These are phyloP conservation scores for Erythrolamprus reginae DNA, from an alignment of 2,113 vertebrate genomes.

Conservation along the genomic window DNA sequence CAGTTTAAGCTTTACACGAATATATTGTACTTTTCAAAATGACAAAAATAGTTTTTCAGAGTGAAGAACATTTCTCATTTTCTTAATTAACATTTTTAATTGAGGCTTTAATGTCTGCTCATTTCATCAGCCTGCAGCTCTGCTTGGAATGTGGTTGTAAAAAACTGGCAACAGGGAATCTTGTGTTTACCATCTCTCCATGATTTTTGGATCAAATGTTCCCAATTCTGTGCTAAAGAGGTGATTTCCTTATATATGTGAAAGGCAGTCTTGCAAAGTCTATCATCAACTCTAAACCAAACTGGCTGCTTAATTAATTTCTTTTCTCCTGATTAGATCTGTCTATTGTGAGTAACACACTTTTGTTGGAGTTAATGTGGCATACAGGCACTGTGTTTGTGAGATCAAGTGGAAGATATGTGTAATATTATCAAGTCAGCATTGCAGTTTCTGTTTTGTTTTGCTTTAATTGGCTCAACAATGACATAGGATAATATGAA, in stretches of 20 bases:
- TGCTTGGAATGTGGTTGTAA: constrained; percentile 32
- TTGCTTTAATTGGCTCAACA: background rate
- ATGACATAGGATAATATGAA: background rate
- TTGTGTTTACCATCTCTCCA: constrained; percentile 29
- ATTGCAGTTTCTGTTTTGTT: background rate
- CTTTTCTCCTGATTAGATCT: constrained; percentile 3
- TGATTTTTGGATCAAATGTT: constrained; percentile 48
- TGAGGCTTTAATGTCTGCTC: constrained; percentile 44
- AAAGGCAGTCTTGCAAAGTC: constrained; percentile 30
- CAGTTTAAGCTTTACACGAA: constrained; percentile 4
- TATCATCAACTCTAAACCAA: constrained; percentile 25
- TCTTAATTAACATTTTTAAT: constrained; percentile 58
- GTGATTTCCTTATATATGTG: constrained; percentile 31
- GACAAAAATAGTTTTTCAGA: constrained; percentile 34
- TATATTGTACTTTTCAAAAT: constrained; percentile 26
- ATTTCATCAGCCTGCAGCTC: constrained; percentile 41
- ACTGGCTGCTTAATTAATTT: constrained; percentile 14
- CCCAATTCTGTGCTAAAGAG: constrained; percentile 29
- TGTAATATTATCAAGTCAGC: background rate
- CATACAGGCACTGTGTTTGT: background rate
- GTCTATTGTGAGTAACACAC: background rate
- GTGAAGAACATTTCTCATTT: constrained; percentile 26
- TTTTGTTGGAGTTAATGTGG: background rate
- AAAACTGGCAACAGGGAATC: constrained; percentile 28
- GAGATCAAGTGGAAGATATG: background rate